Conservation (phyloP, 1,140 invertebrate species). For the Akabosia matsudoensis region DNA sequence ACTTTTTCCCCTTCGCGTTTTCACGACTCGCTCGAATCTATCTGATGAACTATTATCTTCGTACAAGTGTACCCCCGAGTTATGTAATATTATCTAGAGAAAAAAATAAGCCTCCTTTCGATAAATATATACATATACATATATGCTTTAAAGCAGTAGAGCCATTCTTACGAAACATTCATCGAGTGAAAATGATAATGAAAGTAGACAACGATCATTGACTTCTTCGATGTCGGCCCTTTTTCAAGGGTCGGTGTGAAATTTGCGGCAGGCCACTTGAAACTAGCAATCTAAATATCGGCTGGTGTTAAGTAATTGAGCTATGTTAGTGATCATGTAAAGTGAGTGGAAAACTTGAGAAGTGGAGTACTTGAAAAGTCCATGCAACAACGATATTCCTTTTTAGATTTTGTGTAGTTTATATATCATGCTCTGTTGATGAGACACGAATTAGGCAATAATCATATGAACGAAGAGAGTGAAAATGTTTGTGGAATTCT, state of each 20-base stretch:
- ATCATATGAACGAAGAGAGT: slow-evolving; percentile 9
- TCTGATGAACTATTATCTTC: slow-evolving; percentile 18
- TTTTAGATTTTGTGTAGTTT: neutral
- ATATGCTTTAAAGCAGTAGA: slow-evolving; percentile 2
- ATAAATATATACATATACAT: neutral
- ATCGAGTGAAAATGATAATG: neutral
- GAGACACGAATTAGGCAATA: slow-evolving; percentile 20
- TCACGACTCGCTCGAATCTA: neutral
- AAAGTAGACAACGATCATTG: slow-evolving; percentile 2
- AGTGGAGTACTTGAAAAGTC: no score
- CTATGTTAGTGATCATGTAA: neutral
- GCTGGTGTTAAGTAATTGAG: slow-evolving; percentile 13
- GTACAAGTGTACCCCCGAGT: neutral
- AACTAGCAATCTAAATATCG: neutral
- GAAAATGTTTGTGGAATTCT: slow-evolving; percentile 14
- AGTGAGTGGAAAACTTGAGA: no score
- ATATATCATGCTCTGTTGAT: neutral
- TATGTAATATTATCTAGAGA: neutral
- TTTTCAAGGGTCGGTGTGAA: slow-evolving; percentile 24
- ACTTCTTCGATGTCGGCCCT: slow-evolving; percentile 5
- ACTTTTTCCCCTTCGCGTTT: neutral
- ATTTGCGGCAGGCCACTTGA: slow-evolving; percentile 22
- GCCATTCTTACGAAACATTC: no score
- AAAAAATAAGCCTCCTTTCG: neutral
- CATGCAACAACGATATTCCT: no score